Conservation (phyloP, 2,797 vertebrate species). For the Sebastiscus tertius region DNA sequence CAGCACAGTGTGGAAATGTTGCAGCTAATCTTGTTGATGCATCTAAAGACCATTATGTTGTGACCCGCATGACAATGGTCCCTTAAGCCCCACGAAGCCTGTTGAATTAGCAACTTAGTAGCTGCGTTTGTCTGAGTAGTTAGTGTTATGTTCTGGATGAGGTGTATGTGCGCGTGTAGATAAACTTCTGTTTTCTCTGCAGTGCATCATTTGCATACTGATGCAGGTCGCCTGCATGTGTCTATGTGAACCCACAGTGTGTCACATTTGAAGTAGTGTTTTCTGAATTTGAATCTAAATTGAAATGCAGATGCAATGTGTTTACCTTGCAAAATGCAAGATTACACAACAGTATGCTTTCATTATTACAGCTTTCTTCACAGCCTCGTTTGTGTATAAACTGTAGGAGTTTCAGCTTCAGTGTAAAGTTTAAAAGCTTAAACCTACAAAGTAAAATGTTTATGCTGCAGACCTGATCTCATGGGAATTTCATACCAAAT, state of each 20-base stretch:
- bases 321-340: background rate
- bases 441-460: background rate
- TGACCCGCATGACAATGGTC: constrained; percentile 78
- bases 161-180: background rate
- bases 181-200: background rate
- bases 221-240: background rate
- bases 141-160: constrained; percentile 14
- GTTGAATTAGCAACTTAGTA: constrained; percentile 70
- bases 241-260: background rate
- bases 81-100: constrained; percentile 73
- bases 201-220: background rate
- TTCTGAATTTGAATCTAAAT: background rate
- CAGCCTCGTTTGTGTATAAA: background rate
- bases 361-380: background rate
- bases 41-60: constrained; percentile 76
- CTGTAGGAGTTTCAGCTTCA: background rate
- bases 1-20: constrained; percentile 62
- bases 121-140: constrained; percentile 8
- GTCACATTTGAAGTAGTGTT: background rate
- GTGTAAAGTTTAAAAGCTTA: background rate
- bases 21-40: constrained; percentile 69
- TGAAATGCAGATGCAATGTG: background rate
- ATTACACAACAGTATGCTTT: background rate
- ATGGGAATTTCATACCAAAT: background rate
- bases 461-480: background rate